These are phyloP conservation scores for Watsonalla binaria DNA, from an alignment of 2,888 invertebrate species.

Conservation along the genomic window DNA sequence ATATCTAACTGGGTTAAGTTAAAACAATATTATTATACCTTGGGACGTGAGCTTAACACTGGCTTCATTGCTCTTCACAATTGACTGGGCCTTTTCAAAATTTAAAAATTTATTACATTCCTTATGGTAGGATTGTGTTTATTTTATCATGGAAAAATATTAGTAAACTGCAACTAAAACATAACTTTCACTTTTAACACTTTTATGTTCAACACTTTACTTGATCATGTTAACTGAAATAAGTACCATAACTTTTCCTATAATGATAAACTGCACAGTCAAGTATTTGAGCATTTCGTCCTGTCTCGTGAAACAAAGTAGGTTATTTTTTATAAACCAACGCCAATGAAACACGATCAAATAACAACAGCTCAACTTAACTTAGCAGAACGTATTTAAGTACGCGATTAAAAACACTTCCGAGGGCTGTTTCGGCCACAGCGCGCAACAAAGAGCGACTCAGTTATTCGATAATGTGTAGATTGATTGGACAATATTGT, in stretches of 20 bases:
- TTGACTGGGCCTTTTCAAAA: no score
- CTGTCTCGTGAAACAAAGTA: constrained; percentile 25
- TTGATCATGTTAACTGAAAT: constrained; percentile 3
- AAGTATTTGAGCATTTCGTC: constrained; percentile 9
- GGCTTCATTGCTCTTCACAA: no score
- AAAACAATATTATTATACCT: no score
- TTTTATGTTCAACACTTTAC: constrained; percentile 5
- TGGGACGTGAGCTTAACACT: no score
- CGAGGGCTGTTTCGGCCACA: constrained; percentile 36
- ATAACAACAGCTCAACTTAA: constrained; percentile 27
- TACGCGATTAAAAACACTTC: constrained; percentile 53
- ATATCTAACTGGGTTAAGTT: no score
- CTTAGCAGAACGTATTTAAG: constrained; percentile 9
- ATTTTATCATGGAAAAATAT: constrained; percentile 7
- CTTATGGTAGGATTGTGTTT: no score
- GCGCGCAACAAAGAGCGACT: constrained; percentile 43
- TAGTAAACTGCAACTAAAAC: constrained; percentile 9
- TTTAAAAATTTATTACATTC: no score
- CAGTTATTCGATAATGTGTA: neutral
- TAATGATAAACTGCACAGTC: constrained; percentile 11
- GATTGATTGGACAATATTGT: constrained; percentile 8
- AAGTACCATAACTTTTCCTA: constrained; percentile 16
- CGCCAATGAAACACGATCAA: constrained; percentile 43
- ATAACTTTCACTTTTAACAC: constrained; percentile 25
- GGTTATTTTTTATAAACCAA: constrained; percentile 52